These are phyloP conservation scores for Caenorhabditis sp. DNA, from an alignment of 2,888 invertebrate genomes.

Conservation along the genomic window DNA sequence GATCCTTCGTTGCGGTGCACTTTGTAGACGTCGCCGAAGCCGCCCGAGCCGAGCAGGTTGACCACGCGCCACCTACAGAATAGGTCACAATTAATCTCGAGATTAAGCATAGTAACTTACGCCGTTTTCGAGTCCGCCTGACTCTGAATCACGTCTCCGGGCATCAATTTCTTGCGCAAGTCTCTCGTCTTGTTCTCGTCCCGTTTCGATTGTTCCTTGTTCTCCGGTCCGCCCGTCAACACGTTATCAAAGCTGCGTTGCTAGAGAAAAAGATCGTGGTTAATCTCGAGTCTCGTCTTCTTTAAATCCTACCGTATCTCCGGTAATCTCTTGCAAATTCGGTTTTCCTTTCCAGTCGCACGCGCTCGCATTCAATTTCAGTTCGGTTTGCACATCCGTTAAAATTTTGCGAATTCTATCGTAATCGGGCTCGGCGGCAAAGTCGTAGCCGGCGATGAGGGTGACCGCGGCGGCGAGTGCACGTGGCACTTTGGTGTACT, in stretches of 20 bases:
- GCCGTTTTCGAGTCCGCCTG: neutral
- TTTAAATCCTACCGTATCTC: slow-evolving; percentile 2
- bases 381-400: neutral
- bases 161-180: slow-evolving; percentile 42
- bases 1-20: slow-evolving; percentile 38
- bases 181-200: neutral
- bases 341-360: slow-evolving; percentile 24
- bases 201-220: neutral
- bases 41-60: slow-evolving; percentile 53
- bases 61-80: slow-evolving; percentile 24
- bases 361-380: neutral
- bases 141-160: slow-evolving; percentile 37
- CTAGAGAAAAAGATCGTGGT: neutral
- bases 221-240: neutral
- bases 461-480: neutral
- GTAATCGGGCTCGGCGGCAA: slow-evolving; percentile 14
- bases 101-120: no score
- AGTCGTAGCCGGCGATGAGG: neutral
- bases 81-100: neutral
- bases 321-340: neutral
- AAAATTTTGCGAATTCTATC: neutral
- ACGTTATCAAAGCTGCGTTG: neutral
- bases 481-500: neutral
- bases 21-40: slow-evolving; percentile 63
- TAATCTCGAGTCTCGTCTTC: neutral